phyloP scores from a whole-genome alignment of 2,113 vertebrate species.

The Edolisoma coerulescens region DNA sequence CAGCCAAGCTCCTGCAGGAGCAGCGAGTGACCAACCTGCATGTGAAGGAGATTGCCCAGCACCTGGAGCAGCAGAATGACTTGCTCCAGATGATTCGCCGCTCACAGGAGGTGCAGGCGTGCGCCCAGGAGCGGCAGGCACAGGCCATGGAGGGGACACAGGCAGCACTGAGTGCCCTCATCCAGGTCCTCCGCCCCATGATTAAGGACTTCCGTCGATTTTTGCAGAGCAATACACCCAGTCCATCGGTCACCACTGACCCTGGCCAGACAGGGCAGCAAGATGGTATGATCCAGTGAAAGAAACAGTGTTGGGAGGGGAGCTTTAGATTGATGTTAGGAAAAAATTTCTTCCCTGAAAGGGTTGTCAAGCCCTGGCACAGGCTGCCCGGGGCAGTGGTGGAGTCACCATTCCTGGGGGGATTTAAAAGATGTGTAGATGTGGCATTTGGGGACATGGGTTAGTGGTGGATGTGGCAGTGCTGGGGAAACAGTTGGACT shows the following conservation, averaged over 20 bases:
- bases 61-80: constrained; percentile 94
- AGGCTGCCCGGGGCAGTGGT: not conserved
- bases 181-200: constrained; percentile 91
- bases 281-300: constrained; percentile 68
- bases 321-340: not conserved
- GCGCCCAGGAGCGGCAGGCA: constrained; percentile 92
- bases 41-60: constrained; percentile 92
- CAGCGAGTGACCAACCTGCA: constrained; percentile 94
- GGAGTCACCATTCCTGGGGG: not conserved
- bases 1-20: constrained; percentile 93
- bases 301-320: not conserved
- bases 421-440: not conserved
- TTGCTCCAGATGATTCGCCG: constrained; percentile 93
- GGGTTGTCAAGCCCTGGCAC: not conserved
- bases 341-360: not conserved
- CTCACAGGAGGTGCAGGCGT: constrained; percentile 93
- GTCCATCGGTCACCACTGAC: constrained; percentile 19
- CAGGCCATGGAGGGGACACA: constrained; percentile 95
- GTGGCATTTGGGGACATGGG: too few relatives aligned
- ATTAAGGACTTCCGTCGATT: constrained; percentile 93
- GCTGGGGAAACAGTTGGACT: not conserved
- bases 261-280: constrained; percentile 67
- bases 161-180: constrained; percentile 87
- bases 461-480: not conserved
- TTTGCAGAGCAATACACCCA: constrained; percentile 80